Percentiles rank a stretch among this genome's conserved stretches.
Evolutionary conservation across 2,888 invertebrate genomes (phyloP).

Genomic region (Mimas tiliae): DNA sequence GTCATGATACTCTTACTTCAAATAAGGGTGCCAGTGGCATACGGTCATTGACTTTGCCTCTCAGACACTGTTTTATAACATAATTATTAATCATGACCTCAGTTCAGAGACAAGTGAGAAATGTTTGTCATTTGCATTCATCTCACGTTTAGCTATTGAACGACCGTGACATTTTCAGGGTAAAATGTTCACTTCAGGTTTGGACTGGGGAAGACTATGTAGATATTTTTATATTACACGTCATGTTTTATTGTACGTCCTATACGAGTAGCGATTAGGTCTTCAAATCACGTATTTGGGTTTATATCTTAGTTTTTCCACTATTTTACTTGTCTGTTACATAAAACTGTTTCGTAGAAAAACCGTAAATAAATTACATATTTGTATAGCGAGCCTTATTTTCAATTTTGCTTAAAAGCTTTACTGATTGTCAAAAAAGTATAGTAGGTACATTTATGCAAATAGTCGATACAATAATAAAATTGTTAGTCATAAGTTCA

Average conservation of each 20-base stretch:
- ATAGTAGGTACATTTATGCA: too few relatives aligned
- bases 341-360: too few relatives aligned
- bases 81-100: constrained; percentile 14
- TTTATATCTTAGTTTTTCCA: too few relatives aligned
- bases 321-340: too few relatives aligned
- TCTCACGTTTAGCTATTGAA: constrained; percentile 14
- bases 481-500: background rate
- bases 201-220: too few relatives aligned
- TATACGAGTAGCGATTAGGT: too few relatives aligned
- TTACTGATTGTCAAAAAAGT: too few relatives aligned
- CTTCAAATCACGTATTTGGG: too few relatives aligned
- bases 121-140: constrained; percentile 14
- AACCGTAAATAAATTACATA: too few relatives aligned
- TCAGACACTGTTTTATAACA: constrained; percentile 8
- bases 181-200: background rate
- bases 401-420: too few relatives aligned
- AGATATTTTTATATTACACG: background rate
- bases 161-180: constrained; percentile 14
- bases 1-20: constrained; percentile 8
- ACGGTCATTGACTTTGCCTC: constrained; percentile 14
- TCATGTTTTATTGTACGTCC: too few relatives aligned
- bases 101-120: constrained; percentile 6
- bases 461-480: background rate
- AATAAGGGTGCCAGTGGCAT: background rate
- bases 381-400: too few relatives aligned